Evolutionary conservation across 2,888 invertebrate genomes (phyloP), one percentile per base, ranked within the genome.

Genomic region (Coleophora deauratella): DNA sequence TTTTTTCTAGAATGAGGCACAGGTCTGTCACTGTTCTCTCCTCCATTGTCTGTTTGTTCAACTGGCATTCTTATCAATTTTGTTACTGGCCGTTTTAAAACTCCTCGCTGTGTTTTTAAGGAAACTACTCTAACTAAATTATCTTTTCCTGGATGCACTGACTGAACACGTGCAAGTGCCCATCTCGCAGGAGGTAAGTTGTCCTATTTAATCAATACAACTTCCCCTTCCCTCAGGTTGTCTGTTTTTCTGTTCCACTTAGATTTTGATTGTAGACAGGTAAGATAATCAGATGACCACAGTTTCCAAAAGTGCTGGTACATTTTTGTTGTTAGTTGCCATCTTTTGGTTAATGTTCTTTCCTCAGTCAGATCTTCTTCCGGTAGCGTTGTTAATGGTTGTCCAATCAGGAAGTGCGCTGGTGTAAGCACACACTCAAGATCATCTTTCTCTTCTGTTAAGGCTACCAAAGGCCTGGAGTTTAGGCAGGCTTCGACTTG

Each of bases 401-500:
- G n/a, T n/a, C n/a, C n/a, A n/a, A n/a, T n/a, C n/a, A n/a, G n/a
- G n/a, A 59, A 54, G 27, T 58, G 55, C 9, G 50, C 43, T 9
- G 55, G 57, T 1, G 57, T 53, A 10, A 55, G 37, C n/a, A n/a
- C n/a, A 12, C 14, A 47, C 13, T 54, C 47, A 3, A 55, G 35
- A 11, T 57, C 51, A 2, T 55, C 49, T 1, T 43, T 41, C 27
- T 55, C 49, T 37, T 57, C 54, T 7, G 44, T 46, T 9, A 60
- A 8, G 0, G 54, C 21, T 9, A 44, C 50, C 3, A 57, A 37
- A 1, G 59, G 55, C 13, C 57, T 39, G 6, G 51, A 42, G 14
- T 57, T 59, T 0, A 55, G 30, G 11, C 52, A 53, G 0, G 42
- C 55, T 38, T 58, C 57, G 13, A 58, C 9, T 31, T 59, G 54